Base-by-base conservation (phyloP, 2,888 invertebrate species). In the Napeogenes sylphis region DNA sequence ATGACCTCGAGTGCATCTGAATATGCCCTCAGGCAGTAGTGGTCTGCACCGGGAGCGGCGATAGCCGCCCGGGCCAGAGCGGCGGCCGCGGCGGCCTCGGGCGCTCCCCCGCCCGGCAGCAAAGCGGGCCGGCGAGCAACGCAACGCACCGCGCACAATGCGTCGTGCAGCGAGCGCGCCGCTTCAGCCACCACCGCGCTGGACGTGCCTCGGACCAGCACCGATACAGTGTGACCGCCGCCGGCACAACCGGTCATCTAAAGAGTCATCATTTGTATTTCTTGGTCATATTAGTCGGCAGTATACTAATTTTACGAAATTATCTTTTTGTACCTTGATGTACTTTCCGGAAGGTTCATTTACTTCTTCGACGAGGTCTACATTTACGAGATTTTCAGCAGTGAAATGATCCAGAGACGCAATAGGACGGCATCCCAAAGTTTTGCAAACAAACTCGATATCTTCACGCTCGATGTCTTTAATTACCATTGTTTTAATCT, bases 381-480 rank as follows among this genome's bases (percentile, higher is more conserved):
- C 99, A 68, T 92, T 93, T 8, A 97, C 97, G 38, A 99, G 92
- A 84, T 96, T 95, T 79, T 99, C 99, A 14, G 98, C 92, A 0
- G 95, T 92, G 85, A 99, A 99, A 83, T 99, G 99, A 89, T 99
- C 99, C 67, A 99, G 91, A n/a, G 98, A 98, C 4, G 99, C 99
- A 73, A 99, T 97, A 0, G 99, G 99, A 58, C 98, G 93, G 82
- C 98, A 98, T 33, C 95, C 95, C 35, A 99, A 89, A 5, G 97
- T 97, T 92, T 98, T 99, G 89, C 98, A 98, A 30, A 99, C 95
- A 85, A 98, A 99, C 78, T 99, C 98, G 72, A 99, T 96, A 76
- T 99, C 99, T 83, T 99, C 99, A 59, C 99, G 94, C 85, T 99
- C 99, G 62, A 99, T 94, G 80, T 99, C 99, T 85, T 98, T 99